phyloP scores from a whole-genome alignment of 2,888 invertebrate species.

The Toxonevra muliebris region DNA sequence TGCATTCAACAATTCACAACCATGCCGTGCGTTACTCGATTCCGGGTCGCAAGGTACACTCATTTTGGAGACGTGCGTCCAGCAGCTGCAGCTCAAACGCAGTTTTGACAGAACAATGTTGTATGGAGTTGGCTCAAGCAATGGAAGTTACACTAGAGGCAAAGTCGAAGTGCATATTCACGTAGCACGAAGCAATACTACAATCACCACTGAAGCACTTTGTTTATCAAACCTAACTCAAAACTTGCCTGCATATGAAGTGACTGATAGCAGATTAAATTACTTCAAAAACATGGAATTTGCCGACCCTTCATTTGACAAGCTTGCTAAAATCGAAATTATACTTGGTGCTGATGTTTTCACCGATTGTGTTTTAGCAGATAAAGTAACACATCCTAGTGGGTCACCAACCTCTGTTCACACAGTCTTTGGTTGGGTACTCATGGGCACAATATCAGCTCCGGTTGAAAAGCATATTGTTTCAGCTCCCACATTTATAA shows the following conservation, averaged over 20 bases:
- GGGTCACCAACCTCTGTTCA: slow-evolving; percentile 21
- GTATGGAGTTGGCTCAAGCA: slow-evolving; percentile 22
- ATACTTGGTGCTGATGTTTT: slow-evolving; percentile 26
- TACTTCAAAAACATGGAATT: slow-evolving; percentile 21
- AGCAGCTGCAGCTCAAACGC: slow-evolving; percentile 17
- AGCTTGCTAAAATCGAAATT: slow-evolving; percentile 23
- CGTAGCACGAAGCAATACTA: slow-evolving; percentile 9
- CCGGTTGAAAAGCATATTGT: not conserved
- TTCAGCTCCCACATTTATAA: slow-evolving; percentile 6
- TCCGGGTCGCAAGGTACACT: slow-evolving; percentile 31
- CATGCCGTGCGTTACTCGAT: slow-evolving; percentile 33
- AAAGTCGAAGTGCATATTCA: slow-evolving; percentile 26
- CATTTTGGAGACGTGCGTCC: slow-evolving; percentile 22
- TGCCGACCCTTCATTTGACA: slow-evolving; percentile 17
- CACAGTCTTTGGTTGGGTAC: slow-evolving; percentile 22
- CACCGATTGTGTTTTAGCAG: slow-evolving; percentile 13
- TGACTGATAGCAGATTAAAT: slow-evolving; percentile 16
- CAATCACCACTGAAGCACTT: slow-evolving; percentile 13
- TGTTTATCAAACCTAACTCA: slow-evolving; percentile 28
- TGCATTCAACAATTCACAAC: slow-evolving; percentile 15
- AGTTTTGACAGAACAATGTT: too few relatives aligned
- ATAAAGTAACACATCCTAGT: slow-evolving; percentile 16
- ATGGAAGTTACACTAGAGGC: slow-evolving; percentile 16
- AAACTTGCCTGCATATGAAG: slow-evolving; percentile 13
- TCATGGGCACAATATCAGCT: slow-evolving; percentile 11